Evolutionary conservation across 2,113 vertebrate species (phyloP).

Genomic region (Crotalus viridis): DNA sequence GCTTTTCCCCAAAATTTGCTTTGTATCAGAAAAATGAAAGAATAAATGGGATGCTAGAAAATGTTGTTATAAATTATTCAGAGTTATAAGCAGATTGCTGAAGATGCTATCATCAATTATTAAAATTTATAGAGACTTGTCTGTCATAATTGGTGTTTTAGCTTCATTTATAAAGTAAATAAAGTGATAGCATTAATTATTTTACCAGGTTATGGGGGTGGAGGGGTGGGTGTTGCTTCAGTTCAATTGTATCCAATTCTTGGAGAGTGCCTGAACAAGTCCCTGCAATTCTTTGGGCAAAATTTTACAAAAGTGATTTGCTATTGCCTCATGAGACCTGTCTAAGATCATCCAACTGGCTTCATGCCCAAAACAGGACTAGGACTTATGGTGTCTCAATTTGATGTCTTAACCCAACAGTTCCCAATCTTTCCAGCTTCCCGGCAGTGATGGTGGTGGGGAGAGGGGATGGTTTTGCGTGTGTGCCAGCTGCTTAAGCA

Average conservation of each 20-base stretch:
- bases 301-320: background rate
- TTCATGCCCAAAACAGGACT: background rate
- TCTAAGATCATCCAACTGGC: background rate
- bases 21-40: background rate
- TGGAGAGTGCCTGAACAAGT: background rate
- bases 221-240: background rate
- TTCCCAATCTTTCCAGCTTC: background rate
- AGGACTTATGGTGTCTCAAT: background rate
- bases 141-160: background rate
- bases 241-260: background rate
- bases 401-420: background rate
- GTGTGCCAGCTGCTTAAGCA: background rate
- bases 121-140: background rate
- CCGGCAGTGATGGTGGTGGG: background rate
- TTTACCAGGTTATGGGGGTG: background rate
- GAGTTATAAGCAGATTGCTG: background rate
- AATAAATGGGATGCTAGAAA: background rate
- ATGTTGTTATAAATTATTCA: background rate
- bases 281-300: background rate
- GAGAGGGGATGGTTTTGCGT: background rate
- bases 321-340: background rate
- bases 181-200: background rate
- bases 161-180: background rate
- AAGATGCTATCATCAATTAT: background rate
- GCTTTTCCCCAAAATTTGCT: background rate